Conservation (phyloP, 2,888 invertebrate genomes). For the Rapana venosa region DNA sequence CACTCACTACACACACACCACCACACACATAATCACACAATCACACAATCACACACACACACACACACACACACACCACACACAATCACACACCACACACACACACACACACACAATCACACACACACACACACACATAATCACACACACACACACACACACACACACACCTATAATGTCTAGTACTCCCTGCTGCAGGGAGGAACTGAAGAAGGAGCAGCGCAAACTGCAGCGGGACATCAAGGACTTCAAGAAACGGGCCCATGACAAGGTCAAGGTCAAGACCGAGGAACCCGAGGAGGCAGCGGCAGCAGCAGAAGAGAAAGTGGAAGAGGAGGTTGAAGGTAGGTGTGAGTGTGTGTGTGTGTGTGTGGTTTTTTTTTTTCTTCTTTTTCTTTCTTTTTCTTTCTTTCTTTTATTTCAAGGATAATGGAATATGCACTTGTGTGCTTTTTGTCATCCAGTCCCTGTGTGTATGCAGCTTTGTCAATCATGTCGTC, state of each 20-base stretch:
- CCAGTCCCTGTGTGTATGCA: too few species aligned
- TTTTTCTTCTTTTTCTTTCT: too few species aligned
- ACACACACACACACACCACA: too few species aligned
- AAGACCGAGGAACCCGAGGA: slow-evolving; percentile 25
- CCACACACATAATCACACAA: too few species aligned
- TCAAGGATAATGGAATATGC: too few species aligned
- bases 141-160: neutral
- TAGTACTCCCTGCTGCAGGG: slow-evolving; percentile 25
- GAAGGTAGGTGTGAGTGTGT: slow-evolving; percentile 38
- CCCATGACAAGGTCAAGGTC: slow-evolving; percentile 13
- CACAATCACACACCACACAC: neutral
- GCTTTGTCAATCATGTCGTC: too few species aligned
- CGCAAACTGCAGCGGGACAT: slow-evolving; percentile 49
- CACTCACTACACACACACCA: too few species aligned
- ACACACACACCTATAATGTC: neutral
- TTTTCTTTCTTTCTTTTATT: too few species aligned
- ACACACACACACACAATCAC: too few species aligned
- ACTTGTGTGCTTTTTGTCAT: too few species aligned
- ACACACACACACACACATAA: neutral
- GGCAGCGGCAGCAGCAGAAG: neutral
- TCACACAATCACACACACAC: too few species aligned
- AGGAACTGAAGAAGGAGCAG: slow-evolving; percentile 48
- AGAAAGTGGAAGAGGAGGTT: slow-evolving; percentile 39
- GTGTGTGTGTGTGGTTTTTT: too few species aligned
- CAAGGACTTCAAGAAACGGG: slow-evolving; percentile 47